These are phyloP conservation scores for Gephyroberyx darwinii DNA, from an alignment of 2,797 vertebrate genomes.

Conservation along the genomic window DNA sequence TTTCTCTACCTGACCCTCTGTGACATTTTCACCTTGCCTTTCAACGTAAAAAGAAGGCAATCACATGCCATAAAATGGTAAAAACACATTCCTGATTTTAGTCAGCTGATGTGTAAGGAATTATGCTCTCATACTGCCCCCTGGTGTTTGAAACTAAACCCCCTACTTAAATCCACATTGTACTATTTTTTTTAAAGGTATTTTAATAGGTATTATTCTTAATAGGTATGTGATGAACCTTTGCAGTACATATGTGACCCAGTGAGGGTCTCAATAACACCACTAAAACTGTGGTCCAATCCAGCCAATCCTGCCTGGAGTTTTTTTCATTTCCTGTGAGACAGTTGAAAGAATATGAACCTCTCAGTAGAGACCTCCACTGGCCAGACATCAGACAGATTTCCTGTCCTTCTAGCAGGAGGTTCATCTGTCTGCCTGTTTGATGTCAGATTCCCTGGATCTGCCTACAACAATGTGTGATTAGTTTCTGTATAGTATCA, in stretches of 20 bases:
- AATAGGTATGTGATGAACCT: not conserved
- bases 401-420: not conserved
- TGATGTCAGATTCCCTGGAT: slow-evolving; percentile 7
- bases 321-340: slow-evolving; percentile 40
- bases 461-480: not conserved
- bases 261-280: not conserved
- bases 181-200: no score
- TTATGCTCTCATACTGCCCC: slow-evolving; percentile 39
- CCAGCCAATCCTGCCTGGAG: not conserved
- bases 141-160: slow-evolving; percentile 51
- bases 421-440: slow-evolving; percentile 10
- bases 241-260: not conserved
- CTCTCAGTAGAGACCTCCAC: slow-evolving; percentile 17
- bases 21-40: slow-evolving; percentile 18
- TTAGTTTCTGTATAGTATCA: not conserved
- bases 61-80: slow-evolving; percentile 42
- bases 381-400: not conserved
- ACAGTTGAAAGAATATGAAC: slow-evolving; percentile 28
- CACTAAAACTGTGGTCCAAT: not conserved
- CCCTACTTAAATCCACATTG: no score
- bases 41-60: slow-evolving; percentile 25
- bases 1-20: slow-evolving; percentile 3
- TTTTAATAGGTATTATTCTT: no score
- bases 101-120: slow-evolving; percentile 35
- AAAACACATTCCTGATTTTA: slow-evolving; percentile 51